A percentile compares a stretch with the other conserved stretches of the same genome.
Conservation (phyloP, 2,797 vertebrate genomes). For the Coregonus suidteri region DNA sequence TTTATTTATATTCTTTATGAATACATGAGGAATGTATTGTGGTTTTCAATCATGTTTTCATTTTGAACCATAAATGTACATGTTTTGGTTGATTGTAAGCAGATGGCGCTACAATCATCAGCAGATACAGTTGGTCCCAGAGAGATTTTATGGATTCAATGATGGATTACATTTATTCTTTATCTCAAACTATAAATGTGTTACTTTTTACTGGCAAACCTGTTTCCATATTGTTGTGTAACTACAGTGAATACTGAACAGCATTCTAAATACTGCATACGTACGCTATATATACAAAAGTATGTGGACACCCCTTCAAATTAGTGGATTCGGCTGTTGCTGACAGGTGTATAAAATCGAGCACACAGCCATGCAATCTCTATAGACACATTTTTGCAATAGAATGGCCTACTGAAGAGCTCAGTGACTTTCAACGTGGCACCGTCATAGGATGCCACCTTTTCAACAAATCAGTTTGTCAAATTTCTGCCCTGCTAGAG, state of each 20-base stretch:
- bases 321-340: no score
- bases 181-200: constrained; percentile 32
- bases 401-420: no score
- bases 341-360: no score
- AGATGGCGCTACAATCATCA: constrained; percentile 33
- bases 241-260: not conserved
- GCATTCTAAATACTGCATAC: not conserved
- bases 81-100: constrained; percentile 46
- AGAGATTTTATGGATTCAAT: constrained; percentile 13
- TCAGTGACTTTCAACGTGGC: no score
- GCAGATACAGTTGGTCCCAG: constrained; percentile 27
- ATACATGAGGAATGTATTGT: constrained; percentile 25
- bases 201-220: constrained; percentile 17
- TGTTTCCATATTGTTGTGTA: not conserved
- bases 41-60: constrained; percentile 24
- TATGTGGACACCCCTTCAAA: no score
- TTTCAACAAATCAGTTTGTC: no score
- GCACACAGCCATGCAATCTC: no score
- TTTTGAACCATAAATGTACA: constrained; percentile 25
- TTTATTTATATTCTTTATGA: constrained; percentile 1
- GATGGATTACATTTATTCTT: constrained; percentile 20
- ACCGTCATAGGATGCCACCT: no score
- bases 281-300: no score
- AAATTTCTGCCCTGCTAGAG: no score
- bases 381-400: no score